Evolutionary conservation across 2,113 vertebrate genomes (phyloP), one percentile per base, ranked within the genome.

Genomic region (Macquaria australasica): DNA sequence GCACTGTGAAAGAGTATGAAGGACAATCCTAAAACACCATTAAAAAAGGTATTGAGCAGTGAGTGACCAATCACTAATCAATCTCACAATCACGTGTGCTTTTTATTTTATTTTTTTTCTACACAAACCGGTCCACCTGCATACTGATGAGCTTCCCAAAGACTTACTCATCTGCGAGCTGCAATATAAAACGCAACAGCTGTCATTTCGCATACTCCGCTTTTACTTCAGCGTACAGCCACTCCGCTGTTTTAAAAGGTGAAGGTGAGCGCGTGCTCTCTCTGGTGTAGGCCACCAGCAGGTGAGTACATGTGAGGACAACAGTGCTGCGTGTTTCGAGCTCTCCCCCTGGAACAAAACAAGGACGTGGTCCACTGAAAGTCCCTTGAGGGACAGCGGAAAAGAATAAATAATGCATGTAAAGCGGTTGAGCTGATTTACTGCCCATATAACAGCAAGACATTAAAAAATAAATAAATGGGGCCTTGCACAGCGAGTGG

Each of bases 331-430:
- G 8, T 28, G 62, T 50, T 68, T 51, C 1, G 48, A 15, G 48
- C 10, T 67, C 48, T 60, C 45, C 66, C 51, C 21, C 79, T 5
- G 21, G 73, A 89, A 77, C 48, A 84, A 81, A 88, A 87, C 60
- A 68, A 73, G 77, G 50, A 89, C 77, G 87, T 55, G 64, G 77
- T 70, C 53, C 41, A 78, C 45, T 86, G 78, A 89, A 88, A 81
- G 75, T 87, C 85, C 51, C 76, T 23, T 3, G 25, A 56, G 80
- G 79, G 83, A 70, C 84, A 67, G 79, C 58, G 87, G 81, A 87
- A 90, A 90, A 82, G 11, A 86, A 91, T 92, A 78, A 94, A 95
- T 93, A 92, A 95, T 95, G 77, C 70, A 93, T 76, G 87, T 37
- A 18, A 81, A 73, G 77, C 8, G 20, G 69, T 58, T 31, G 66